Evolutionary conservation across 2,797 vertebrate genomes (phyloP).

Genomic region (Lophius americanus): DNA sequence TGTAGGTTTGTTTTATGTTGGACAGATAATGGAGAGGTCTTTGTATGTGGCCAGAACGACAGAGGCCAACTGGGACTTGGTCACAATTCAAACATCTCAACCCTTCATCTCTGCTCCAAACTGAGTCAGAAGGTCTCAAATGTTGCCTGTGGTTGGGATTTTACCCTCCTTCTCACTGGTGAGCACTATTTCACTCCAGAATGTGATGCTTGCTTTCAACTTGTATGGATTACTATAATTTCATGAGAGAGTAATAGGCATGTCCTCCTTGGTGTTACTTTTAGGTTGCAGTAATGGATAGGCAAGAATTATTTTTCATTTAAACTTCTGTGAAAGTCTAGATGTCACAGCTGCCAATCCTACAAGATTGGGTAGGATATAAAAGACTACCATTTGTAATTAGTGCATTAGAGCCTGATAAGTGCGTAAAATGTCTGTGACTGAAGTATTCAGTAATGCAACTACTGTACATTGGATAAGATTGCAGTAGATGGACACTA

Average conservation of each 20-base stretch:
- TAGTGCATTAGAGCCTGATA: not conserved
- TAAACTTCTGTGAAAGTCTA: not conserved
- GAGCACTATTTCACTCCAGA: constrained; percentile 31
- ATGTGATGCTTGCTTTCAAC: not conserved
- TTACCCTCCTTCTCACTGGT: constrained; percentile 90
- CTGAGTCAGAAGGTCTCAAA: constrained; percentile 75
- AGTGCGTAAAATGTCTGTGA: not conserved
- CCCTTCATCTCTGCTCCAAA: constrained; percentile 80
- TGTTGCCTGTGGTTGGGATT: constrained; percentile 95
- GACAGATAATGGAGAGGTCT: constrained; percentile 83
- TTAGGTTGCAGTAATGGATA: not conserved
- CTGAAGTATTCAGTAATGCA: not conserved
- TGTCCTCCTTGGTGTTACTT: not conserved
- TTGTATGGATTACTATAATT: not conserved
- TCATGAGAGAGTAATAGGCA: not conserved
- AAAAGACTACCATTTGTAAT: not conserved
- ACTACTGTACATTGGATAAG: not conserved
- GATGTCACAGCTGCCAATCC: not conserved
- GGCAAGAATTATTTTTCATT: not conserved
- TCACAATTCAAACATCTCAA: constrained; percentile 79
- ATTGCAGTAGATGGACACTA: not conserved
- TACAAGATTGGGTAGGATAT: too few relatives aligned
- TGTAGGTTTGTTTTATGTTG: constrained; percentile 24
- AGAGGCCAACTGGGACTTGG: constrained; percentile 90
- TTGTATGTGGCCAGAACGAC: constrained; percentile 91